Percentiles rank a stretch among this genome's conserved stretches.
These are phyloP conservation scores for Poeciliopsis paucimaculata DNA, from an alignment of 2,797 vertebrate genomes.

Conservation along the genomic window DNA sequence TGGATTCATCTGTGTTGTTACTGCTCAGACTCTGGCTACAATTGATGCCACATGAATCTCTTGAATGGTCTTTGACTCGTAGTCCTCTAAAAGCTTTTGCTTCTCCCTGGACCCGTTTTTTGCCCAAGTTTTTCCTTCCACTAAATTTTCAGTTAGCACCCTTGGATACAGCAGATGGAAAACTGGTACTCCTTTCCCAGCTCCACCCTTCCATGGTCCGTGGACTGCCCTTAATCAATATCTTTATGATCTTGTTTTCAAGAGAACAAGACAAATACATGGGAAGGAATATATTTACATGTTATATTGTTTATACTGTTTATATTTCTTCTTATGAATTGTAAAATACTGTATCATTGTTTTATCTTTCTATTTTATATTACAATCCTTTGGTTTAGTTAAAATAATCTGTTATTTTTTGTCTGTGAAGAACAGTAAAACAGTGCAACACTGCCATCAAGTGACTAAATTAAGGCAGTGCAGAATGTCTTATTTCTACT, in stretches of 20 bases:
- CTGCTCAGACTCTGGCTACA: background rate
- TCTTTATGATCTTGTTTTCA: constrained; percentile 98
- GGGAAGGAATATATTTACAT: background rate
- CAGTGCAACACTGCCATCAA: background rate
- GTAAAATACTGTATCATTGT: background rate
- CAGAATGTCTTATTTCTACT: background rate
- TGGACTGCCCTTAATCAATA: constrained; percentile 91
- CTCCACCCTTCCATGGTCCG: constrained; percentile 93
- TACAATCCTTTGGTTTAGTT: background rate
- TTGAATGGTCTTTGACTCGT: background rate
- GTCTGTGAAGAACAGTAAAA: background rate
- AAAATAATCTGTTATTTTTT: background rate
- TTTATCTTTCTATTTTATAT: background rate
- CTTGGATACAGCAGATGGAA: constrained; percentile 83
- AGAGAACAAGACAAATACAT: constrained; percentile 53
- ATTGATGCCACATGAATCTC: background rate
- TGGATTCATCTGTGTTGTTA: background rate
- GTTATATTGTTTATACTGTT: background rate
- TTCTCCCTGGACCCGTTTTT: background rate
- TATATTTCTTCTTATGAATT: background rate
- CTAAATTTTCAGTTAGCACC: background rate
- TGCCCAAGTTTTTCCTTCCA: background rate
- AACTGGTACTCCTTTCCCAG: constrained; percentile 97
- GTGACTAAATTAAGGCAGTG: background rate
- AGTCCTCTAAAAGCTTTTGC: background rate